These are phyloP conservation scores for Kryptopterus vitreolus DNA, from an alignment of 2,797 vertebrate genomes.

Conservation along the genomic window DNA sequence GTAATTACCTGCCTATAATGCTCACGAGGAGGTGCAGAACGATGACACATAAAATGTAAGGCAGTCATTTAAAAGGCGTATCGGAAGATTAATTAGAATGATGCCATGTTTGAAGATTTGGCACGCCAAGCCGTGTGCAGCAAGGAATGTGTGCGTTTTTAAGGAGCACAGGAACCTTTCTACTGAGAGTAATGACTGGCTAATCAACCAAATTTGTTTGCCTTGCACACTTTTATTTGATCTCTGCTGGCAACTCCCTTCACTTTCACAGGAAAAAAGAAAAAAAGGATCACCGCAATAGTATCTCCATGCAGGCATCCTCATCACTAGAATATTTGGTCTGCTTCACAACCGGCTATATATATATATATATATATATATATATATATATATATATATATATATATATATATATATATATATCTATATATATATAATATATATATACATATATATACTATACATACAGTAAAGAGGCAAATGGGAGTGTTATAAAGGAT, in stretches of 20 bases:
- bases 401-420: too few species aligned
- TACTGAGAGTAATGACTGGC: not conserved
- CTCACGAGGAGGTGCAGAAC: not conserved
- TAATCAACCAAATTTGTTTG: not conserved
- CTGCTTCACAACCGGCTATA: not conserved
- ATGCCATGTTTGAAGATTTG: not conserved
- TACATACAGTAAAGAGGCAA: too few species aligned
- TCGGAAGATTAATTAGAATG: not conserved
- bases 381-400: too few species aligned
- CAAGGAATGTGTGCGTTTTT: not conserved
- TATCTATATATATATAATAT: too few species aligned
- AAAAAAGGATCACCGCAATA: not conserved
- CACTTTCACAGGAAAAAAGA: not conserved
- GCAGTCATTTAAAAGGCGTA: not conserved
- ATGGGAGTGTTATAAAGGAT: too few species aligned
- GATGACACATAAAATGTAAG: not conserved
- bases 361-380: too few species aligned
- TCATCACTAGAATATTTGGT: not conserved
- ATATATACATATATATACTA: too few species aligned
- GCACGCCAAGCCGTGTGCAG: not conserved
- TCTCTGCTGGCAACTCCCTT: not conserved
- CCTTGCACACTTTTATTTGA: not conserved
- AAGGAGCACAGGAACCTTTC: not conserved
- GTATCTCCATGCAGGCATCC: not conserved
- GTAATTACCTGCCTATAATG: not conserved